phyloP scores from a whole-genome alignment of 2,888 invertebrate species.

The Hyposoter didymator region DNA sequence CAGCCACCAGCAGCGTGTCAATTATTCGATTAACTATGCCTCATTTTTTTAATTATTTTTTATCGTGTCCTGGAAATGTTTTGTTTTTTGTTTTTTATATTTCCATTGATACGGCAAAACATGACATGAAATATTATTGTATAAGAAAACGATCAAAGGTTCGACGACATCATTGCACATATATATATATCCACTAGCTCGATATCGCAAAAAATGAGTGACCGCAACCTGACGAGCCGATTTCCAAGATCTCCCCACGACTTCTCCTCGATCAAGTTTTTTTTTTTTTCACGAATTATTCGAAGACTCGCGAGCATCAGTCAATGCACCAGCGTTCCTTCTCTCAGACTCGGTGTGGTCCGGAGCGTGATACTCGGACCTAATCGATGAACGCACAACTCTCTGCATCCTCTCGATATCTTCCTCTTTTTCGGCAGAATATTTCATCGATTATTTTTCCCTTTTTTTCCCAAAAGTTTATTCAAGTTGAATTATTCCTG shows the following conservation, averaged over 20 bases:
- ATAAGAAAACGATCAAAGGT: conserved; percentile 24
- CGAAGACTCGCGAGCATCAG: conserved; percentile 32
- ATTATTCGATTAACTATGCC: conserved; percentile 77
- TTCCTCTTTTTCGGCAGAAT: neutral
- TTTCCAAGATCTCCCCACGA: conserved; percentile 38
- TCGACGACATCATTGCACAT: conserved; percentile 26
- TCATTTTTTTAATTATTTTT: too few relatives aligned
- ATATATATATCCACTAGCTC: conserved; percentile 15
- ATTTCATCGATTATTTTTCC: neutral
- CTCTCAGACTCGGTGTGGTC: conserved; percentile 49
- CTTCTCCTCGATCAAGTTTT: conserved; percentile 43
- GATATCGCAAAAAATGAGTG: conserved; percentile 38
- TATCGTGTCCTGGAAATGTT: conserved; percentile 11
- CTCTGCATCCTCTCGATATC: neutral
- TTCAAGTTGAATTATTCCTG: neutral
- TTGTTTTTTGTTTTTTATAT: conserved; percentile 13
- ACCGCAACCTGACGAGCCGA: conserved; percentile 48
- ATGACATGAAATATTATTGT: conserved; percentile 21
- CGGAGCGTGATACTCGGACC: conserved; percentile 7
- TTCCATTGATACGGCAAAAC: conserved; percentile 4
- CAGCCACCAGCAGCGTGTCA: conserved; percentile 75
- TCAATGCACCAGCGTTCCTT: conserved; percentile 27
- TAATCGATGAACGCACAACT: conserved; percentile 33
- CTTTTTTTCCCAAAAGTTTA: neutral
- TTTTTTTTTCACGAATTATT: conserved; percentile 48